Base-by-base conservation (phyloP, 2,888 invertebrate species). In the Serrognathus titanus region DNA sequence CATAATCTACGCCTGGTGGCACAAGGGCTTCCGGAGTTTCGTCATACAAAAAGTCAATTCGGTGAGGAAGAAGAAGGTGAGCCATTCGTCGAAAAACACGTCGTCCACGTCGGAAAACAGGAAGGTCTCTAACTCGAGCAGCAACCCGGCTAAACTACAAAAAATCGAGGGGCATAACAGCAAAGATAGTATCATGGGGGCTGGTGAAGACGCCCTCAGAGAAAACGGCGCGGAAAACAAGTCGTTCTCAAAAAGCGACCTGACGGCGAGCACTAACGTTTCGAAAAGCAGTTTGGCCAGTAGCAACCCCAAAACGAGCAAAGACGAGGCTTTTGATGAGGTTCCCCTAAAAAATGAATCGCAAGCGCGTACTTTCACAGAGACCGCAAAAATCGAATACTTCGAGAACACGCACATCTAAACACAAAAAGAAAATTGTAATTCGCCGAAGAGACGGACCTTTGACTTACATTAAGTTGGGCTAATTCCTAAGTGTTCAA, bases 1-100 rank as follows among this genome's bases (percentile, higher is more conserved):
- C 0, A 70, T 87, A 20, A 85, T 87, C 62, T 87, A 86, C 66
- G 86, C 85, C 0, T 87, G 86, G 86, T 87, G 86, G 86, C 86
- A 87, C 69, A 85, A 83, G 70, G 85, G 86, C 0, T 87, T 86
- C 64, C 78, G 85, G 64, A 78, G 71, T 51, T 80, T 79, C 11
- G 73, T 82, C 1, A 78, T 70, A 64, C 75, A 69, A 63, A 75
- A 80, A 48, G 74, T 78, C 51, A 63, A 66, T 40, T 61, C 59
- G 11, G 57, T 65, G 5, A 57, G 62, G 35, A 56, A 55, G 59
- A 55, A 51, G 48, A 53, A 60, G 50, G 61, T 31, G 20, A 16
- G 31, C 47, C 39, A 16, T 11, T 53, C 47, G 53, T 57, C 54
- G 24, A 53, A 48, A 11, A 48, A 51, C 35, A 52, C 52, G 24